Conservation (phyloP, 2,888 invertebrate genomes). For the Melolontha melolontha region DNA sequence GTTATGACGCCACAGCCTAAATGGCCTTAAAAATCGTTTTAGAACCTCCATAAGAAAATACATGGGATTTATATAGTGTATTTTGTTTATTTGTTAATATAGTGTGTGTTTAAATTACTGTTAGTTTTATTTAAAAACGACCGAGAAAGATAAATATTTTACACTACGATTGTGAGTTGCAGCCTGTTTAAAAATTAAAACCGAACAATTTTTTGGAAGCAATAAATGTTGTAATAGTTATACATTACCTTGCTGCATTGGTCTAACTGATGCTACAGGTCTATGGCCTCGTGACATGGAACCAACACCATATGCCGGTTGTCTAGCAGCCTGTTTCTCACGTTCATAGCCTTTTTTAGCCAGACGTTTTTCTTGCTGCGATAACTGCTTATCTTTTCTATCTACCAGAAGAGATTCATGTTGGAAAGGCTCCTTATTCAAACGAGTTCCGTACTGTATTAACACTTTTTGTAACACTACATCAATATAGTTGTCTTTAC, state of each 20-base stretch:
- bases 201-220: no score
- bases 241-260: slow-evolving; percentile 75
- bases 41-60: no score
- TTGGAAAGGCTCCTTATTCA: slow-evolving; percentile 91
- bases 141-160: no score
- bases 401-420: slow-evolving; percentile 96
- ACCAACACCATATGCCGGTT: slow-evolving; percentile 54
- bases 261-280: slow-evolving; percentile 76
- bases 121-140: no score
- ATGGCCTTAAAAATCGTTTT: no score
- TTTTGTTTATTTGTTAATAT: no score
- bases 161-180: no score
- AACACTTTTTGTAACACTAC: slow-evolving; percentile 83
- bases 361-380: slow-evolving; percentile 91
- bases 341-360: slow-evolving; percentile 94
- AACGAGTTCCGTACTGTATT: slow-evolving; percentile 71
- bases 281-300: slow-evolving; percentile 58
- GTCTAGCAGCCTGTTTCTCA: slow-evolving; percentile 83
- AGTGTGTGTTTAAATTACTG: no score
- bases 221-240: no score
- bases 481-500: slow-evolving; percentile 83
- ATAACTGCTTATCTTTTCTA: slow-evolving; percentile 93
- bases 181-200: no score
- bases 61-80: no score
- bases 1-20: no score